Conservation (phyloP, 1,140 invertebrate species). For the Drosophila simulans region DNA sequence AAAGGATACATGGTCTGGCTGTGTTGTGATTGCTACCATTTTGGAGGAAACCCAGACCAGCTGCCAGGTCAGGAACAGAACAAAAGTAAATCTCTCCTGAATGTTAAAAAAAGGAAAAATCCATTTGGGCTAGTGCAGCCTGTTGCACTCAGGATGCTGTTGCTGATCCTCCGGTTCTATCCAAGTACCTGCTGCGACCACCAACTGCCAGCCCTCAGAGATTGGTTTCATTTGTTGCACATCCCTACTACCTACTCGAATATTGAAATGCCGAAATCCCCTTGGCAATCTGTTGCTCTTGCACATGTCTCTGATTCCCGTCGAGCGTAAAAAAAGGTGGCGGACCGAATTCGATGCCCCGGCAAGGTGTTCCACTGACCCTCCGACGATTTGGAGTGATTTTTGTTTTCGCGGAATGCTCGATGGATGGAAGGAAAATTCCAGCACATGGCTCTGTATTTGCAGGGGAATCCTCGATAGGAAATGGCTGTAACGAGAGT, state of each 20-base stretch:
- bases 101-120: conserved; percentile 63
- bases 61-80: conserved; percentile 48
- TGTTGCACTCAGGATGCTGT: conserved; percentile 59
- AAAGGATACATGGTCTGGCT: conserved; percentile 16
- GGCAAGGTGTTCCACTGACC: conserved; percentile 78
- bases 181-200: conserved; percentile 69
- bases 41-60: conserved; percentile 43
- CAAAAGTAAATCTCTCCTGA: conserved; percentile 74
- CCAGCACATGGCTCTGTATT: conserved; percentile 26
- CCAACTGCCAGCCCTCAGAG: conserved; percentile 65
- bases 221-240: conserved; percentile 76
- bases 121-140: conserved; percentile 64
- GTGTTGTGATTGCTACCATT: conserved; percentile 74
- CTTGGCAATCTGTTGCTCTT: conserved; percentile 69
- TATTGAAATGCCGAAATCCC: conserved; percentile 8
- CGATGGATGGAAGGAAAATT: conserved; percentile 25
- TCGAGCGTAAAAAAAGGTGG: conserved; percentile 49
- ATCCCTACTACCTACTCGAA: conserved; percentile 7
- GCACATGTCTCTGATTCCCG: conserved; percentile 70
- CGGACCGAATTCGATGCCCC: conserved; percentile 63
- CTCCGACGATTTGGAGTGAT: conserved; percentile 53
- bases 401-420: conserved; percentile 40
- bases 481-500: conserved; percentile 6
- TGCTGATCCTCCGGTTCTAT: conserved; percentile 54
- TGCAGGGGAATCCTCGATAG: conserved; percentile 19